These are phyloP conservation scores for Phalloptychus januarius DNA, from an alignment of 2,797 vertebrate species.

Conservation along the genomic window DNA sequence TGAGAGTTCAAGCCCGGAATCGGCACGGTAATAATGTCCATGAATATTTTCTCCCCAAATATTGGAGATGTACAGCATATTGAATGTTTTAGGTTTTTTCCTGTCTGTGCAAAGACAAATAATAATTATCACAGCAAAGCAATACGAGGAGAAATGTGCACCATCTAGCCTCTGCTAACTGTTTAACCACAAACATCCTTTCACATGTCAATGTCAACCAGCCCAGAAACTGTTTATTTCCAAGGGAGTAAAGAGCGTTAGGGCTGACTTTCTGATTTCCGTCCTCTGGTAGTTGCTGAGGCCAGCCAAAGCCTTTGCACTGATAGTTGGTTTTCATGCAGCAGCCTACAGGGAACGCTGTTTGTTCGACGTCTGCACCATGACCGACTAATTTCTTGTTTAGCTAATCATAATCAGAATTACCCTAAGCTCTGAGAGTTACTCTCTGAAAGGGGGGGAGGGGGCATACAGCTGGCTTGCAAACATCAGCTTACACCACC, in stretches of 20 bases:
- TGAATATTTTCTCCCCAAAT: background rate
- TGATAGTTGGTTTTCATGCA: slow-evolving; percentile 44
- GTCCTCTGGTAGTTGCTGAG: slow-evolving; percentile 7
- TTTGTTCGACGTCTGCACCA: slow-evolving; percentile 43
- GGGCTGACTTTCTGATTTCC: slow-evolving; percentile 7
- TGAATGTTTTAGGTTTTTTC: background rate
- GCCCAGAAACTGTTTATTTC: background rate
- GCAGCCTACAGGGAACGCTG: slow-evolving; percentile 37
- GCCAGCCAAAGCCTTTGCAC: slow-evolving; percentile 25
- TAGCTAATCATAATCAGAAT: slow-evolving; percentile 70
- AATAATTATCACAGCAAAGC: background rate
- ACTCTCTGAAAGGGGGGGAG: slow-evolving; percentile 39
- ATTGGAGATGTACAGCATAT: background rate
- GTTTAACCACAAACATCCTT: background rate
- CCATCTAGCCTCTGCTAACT: background rate
- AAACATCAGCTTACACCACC: slow-evolving; percentile 55
- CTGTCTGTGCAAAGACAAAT: background rate
- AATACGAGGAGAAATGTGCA: background rate
- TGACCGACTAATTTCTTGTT: slow-evolving; percentile 63
- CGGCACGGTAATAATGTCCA: background rate
- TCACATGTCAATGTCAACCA: background rate
- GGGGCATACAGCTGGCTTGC: slow-evolving; percentile 41
- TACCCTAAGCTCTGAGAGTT: slow-evolving; percentile 57
- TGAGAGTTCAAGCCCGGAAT: background rate
- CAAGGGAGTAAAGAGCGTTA: slow-evolving; percentile 2